Evolutionary conservation across 2,888 invertebrate species (phyloP).

Genomic region (Eupithecia pulchellata): DNA sequence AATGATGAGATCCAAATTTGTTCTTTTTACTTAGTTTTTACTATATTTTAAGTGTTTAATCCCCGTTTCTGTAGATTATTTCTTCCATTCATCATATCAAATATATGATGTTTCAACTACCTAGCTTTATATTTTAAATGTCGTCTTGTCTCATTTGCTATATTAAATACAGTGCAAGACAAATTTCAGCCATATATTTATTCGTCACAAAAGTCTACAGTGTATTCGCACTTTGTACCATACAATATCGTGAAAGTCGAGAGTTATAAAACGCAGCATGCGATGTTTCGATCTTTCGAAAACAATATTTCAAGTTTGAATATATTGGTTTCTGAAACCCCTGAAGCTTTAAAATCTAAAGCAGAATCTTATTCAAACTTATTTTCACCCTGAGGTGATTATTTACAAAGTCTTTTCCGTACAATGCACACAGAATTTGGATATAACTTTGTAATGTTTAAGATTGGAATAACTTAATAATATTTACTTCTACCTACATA

Average conservation of each 20-base stretch:
- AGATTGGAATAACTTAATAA: neutral
- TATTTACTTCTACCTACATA: no score
- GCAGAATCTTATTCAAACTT: neutral
- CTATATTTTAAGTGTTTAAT: no score
- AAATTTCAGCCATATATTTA: neutral
- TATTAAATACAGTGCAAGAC: neutral
- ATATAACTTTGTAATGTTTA: neutral
- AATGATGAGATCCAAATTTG: no score
- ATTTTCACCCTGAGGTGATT: no score
- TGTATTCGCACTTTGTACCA: constrained; percentile 5
- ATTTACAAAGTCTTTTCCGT: neutral
- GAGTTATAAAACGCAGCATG: constrained; percentile 2
- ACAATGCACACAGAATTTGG: neutral
- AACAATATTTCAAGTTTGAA: constrained; percentile 14
- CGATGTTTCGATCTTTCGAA: neutral
- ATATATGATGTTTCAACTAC: no score
- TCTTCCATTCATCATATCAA: no score
- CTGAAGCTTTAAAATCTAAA: neutral
- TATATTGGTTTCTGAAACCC: neutral
- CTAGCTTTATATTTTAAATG: no score
- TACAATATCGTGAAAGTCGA: neutral
- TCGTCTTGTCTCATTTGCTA: no score
- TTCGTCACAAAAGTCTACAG: neutral
- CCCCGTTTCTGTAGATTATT: no score
- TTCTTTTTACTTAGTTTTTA: no score